phyloP scores from a whole-genome alignment of 2,797 vertebrate genomes.

The Myotis daubentonii region DNA sequence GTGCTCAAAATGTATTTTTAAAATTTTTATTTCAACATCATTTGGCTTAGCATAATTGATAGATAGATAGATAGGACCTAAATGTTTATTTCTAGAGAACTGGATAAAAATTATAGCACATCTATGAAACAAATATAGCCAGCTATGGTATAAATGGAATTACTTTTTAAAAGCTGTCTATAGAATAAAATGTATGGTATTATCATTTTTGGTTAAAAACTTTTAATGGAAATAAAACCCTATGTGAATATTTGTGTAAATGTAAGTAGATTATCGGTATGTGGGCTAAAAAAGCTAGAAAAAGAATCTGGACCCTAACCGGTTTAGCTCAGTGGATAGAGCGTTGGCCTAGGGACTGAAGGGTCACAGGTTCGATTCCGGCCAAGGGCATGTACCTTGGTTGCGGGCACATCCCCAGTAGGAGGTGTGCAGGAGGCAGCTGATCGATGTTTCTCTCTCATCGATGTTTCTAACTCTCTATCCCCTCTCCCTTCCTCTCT shows the following conservation, averaged over 20 bases:
- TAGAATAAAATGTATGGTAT: neutral
- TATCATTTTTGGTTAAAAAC: conserved; percentile 16
- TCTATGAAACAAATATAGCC: neutral
- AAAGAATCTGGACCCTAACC: neutral
- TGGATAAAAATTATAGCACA: neutral
- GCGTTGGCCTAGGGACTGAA: too few relatives aligned
- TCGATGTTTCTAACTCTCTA: too few relatives aligned
- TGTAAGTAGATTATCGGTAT: neutral
- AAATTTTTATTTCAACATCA: neutral
- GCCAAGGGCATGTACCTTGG: too few relatives aligned
- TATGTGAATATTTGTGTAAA: neutral
- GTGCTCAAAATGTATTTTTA: neutral
- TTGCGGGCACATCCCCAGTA: too few relatives aligned
- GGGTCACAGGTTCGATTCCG: too few relatives aligned
- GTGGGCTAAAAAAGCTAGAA: neutral
- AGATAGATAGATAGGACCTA: neutral
- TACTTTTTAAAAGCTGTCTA: neutral
- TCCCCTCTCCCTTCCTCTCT: too few relatives aligned
- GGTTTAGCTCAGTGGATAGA: too few relatives aligned
- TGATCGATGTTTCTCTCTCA: too few relatives aligned
- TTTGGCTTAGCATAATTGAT: neutral
- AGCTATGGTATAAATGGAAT: neutral
- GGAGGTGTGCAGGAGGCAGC: too few relatives aligned
- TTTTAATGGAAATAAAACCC: neutral
- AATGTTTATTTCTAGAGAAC: neutral